These are phyloP conservation scores for Sminthurinus aureus DNA, from an alignment of 2,888 invertebrate genomes.

Conservation along the genomic window DNA sequence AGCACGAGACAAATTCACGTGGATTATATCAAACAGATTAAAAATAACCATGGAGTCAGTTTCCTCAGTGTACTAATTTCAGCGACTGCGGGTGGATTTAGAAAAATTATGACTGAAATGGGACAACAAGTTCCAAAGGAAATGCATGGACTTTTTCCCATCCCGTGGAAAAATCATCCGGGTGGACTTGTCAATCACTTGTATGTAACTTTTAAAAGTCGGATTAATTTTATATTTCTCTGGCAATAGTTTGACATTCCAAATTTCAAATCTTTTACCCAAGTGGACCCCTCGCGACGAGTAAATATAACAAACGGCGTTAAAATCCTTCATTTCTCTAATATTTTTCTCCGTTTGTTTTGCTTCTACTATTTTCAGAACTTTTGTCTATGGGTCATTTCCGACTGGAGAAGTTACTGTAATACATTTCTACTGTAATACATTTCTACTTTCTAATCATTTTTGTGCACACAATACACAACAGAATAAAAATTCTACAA, in stretches of 20 bases:
- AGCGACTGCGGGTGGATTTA: background rate
- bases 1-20: background rate
- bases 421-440: no score
- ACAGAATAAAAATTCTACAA: no score
- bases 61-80: background rate
- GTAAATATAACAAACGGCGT: no score
- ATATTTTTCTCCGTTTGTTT: background rate
- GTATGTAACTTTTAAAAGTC: background rate
- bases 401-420: background rate
- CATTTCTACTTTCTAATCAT: no score
- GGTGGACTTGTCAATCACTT: conserved; percentile 6
- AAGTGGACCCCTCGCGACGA: no score
- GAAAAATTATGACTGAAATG: background rate
- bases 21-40: conserved; percentile 1
- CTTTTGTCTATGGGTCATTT: background rate
- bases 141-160: background rate
- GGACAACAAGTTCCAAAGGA: conserved; percentile 25
- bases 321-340: background rate
- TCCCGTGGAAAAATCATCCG: conserved; percentile 18
- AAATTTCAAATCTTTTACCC: no score
- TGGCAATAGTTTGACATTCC: no score
- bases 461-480: no score
- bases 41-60: background rate
- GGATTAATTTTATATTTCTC: no score
- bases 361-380: background rate